phyloP scores from a whole-genome alignment of 2,797 vertebrate genomes.

The Sebastes elongatus region DNA sequence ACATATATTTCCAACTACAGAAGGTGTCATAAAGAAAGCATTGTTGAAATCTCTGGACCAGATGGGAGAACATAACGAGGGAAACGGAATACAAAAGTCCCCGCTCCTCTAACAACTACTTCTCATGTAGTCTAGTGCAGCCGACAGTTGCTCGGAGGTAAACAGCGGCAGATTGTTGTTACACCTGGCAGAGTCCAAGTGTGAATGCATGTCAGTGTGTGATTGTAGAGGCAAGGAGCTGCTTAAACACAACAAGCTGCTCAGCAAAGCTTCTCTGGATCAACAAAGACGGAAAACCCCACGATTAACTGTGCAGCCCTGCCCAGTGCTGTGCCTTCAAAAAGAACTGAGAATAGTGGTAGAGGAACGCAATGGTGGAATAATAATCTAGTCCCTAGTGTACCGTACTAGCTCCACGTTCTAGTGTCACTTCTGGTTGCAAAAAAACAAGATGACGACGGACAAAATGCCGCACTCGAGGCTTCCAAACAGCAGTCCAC shows the following conservation, averaged over 20 bases:
- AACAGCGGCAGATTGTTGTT: no score
- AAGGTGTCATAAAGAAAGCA: not conserved
- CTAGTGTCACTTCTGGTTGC: no score
- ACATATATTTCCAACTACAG: no score
- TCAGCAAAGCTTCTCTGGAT: not conserved
- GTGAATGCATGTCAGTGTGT: not conserved
- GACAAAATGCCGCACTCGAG: no score
- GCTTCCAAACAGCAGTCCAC: no score
- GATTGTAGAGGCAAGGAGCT: not conserved
- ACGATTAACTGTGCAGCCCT: not conserved
- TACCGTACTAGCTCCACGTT: no score
- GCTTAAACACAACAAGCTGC: not conserved
- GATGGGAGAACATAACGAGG: no score
- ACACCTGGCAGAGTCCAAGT: not conserved
- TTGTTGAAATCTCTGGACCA: not conserved
- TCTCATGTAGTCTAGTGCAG: no score
- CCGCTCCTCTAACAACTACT: no score
- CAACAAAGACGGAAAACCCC: not conserved
- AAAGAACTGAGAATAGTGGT: not conserved
- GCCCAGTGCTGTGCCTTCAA: not conserved
- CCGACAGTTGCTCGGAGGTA: no score
- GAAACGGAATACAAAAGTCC: no score
- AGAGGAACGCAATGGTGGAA: not conserved
- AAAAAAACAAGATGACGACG: fast-evolving
- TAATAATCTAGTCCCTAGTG: no score